Conservation (phyloP, 2,797 vertebrate genomes). For the Neosalanx taihuensis region DNA sequence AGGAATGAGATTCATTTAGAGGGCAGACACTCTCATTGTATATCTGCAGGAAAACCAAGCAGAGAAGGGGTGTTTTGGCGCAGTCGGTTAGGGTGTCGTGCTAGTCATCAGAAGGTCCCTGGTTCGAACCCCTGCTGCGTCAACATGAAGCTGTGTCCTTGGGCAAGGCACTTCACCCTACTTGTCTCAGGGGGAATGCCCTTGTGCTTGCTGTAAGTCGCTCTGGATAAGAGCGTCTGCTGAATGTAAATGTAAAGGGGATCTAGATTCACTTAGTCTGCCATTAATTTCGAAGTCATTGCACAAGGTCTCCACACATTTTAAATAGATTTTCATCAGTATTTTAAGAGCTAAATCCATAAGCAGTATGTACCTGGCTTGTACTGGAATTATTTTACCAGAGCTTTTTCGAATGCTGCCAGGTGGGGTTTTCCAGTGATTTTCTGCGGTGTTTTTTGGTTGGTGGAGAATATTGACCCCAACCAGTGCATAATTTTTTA, state of each 20-base stretch:
- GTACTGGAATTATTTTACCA: conserved; percentile 7
- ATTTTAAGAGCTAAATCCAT: conserved; percentile 9
- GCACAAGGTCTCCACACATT: conserved; percentile 7
- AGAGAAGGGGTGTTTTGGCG: neutral
- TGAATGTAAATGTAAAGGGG: neutral
- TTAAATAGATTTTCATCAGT: conserved; percentile 26
- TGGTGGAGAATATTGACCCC: neutral
- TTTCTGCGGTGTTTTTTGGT: conserved; percentile 1
- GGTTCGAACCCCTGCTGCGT: too few relatives aligned
- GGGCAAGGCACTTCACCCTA: too few relatives aligned
- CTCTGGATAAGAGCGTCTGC: too few relatives aligned
- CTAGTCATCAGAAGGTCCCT: too few relatives aligned
- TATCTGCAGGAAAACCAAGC: conserved; percentile 4
- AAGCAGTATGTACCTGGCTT: conserved; percentile 1
- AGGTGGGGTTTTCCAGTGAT: neutral
- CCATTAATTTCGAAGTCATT: conserved; percentile 18
- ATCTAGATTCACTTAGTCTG: conserved; percentile 10
- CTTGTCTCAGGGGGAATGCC: too few relatives aligned
- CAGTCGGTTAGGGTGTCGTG: too few relatives aligned
- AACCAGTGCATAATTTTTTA: conserved; percentile 2
- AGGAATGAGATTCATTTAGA: neutral
- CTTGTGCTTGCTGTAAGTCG: too few relatives aligned
- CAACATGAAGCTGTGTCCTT: too few relatives aligned
- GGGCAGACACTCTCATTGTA: neutral
- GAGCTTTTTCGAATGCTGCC: neutral